Evolutionary conservation across 2,797 vertebrate species (phyloP).

Genomic region (Manis pentadactyla): DNA sequence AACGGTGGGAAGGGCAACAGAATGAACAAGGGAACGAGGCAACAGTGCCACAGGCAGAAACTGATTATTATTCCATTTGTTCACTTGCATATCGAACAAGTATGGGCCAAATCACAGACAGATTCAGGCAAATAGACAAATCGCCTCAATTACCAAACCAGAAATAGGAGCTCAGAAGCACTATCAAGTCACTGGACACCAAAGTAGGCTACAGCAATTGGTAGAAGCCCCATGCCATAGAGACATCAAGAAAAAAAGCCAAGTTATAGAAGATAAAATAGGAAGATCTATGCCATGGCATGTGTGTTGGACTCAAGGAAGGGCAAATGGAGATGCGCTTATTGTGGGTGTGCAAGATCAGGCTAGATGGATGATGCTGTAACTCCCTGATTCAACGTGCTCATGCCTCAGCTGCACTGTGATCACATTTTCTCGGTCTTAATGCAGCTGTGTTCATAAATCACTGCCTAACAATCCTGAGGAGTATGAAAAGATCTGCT

Average conservation of each 20-base stretch:
- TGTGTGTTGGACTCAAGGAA: neutral
- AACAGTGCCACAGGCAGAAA: neutral
- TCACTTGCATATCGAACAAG: neutral
- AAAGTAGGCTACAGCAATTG: neutral
- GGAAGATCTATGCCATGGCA: neutral
- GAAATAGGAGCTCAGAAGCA: neutral
- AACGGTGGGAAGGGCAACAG: neutral
- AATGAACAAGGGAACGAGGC: neutral
- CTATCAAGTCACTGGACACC: neutral
- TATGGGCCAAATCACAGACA: neutral
- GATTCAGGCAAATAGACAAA: neutral
- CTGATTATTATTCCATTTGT: neutral
- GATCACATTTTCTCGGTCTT: neutral
- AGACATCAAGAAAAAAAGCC: neutral
- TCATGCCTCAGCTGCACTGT: neutral
- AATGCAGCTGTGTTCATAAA: neutral
- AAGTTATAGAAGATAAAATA: neutral
- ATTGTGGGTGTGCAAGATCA: neutral
- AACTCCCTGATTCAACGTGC: neutral
- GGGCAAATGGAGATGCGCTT: neutral
- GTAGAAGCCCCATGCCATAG: neutral
- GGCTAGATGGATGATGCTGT: neutral
- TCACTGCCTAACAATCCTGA: neutral
- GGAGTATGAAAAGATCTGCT: neutral
- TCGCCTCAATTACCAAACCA: neutral